phyloP scores from a whole-genome alignment of 2,113 vertebrate species.

The Hippocampus zosterae region DNA sequence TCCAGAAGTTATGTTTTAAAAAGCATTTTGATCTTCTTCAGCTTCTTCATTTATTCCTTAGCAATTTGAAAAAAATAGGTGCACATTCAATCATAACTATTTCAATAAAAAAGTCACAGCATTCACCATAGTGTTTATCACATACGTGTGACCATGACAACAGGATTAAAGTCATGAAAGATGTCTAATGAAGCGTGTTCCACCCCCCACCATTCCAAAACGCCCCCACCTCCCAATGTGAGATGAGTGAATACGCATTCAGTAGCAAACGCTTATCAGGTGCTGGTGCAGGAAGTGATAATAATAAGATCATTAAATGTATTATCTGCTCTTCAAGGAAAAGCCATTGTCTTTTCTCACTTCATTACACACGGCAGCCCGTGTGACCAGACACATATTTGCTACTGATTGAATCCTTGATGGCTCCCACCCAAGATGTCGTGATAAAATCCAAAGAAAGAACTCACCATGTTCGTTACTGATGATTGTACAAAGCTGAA shows the following conservation, averaged over 20 bases:
- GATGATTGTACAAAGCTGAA: not conserved
- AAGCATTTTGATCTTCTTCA: too few relatives aligned
- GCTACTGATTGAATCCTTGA: not conserved
- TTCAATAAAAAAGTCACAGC: not conserved
- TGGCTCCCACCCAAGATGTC: not conserved
- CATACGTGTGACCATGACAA: not conserved
- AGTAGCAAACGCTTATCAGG: not conserved
- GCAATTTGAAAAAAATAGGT: too few relatives aligned
- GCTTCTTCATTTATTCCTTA: too few relatives aligned
- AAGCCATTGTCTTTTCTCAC: not conserved
- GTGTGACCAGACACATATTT: not conserved
- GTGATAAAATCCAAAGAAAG: not conserved
- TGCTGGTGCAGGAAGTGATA: not conserved
- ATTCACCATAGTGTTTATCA: not conserved
- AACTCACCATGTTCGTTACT: not conserved
- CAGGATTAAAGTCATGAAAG: not conserved
- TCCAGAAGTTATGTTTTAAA: too few relatives aligned
- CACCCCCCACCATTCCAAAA: not conserved
- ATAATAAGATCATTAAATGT: constrained; percentile 1
- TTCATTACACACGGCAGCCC: not conserved
- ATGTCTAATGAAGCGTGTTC: not conserved
- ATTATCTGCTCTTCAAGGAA: not conserved
- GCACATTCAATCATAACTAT: too few relatives aligned
- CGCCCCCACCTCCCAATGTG: too few relatives aligned
- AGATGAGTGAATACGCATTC: not conserved